Percentiles rank a stretch among this genome's conserved stretches.
phyloP scores from a whole-genome alignment of 2,113 vertebrate genomes.

The Megaleporinus macrocephalus region DNA sequence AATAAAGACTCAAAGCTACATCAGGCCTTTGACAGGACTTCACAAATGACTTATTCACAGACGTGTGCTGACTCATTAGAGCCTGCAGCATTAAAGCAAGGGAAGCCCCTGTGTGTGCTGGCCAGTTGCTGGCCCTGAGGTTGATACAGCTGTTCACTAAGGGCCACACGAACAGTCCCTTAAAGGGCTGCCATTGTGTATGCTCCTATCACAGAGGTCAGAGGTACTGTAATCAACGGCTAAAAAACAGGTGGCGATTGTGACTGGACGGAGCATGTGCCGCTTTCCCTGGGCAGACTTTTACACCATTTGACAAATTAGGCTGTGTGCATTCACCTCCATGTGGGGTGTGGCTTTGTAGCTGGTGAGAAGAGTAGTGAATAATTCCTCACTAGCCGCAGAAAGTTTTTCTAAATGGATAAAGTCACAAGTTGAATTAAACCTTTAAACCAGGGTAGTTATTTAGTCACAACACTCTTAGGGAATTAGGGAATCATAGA shows the following conservation, averaged over 20 bases:
- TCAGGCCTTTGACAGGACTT: not conserved
- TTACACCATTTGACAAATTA: not conserved
- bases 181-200: conserved; percentile 58
- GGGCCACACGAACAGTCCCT: conserved; percentile 44
- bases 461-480: no score
- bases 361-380: not conserved
- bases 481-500: no score
- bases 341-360: not conserved
- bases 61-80: conserved; percentile 49
- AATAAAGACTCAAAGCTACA: conserved; percentile 6
- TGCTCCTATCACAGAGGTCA: conserved; percentile 56
- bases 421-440: not conserved
- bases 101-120: conserved; percentile 29
- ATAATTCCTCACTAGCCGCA: not conserved
- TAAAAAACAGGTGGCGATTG: conserved; percentile 56
- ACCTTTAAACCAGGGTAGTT: no score
- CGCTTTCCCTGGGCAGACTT: conserved; percentile 3
- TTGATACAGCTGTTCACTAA: conserved; percentile 61
- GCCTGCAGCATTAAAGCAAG: conserved; percentile 38
- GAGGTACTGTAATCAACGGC: conserved; percentile 52
- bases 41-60: conserved; percentile 29
- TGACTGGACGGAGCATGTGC: conserved; percentile 43
- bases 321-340: not conserved
- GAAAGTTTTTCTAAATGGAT: not conserved
- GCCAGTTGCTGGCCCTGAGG: conserved; percentile 56